Evolutionary conservation across 2,888 invertebrate species (phyloP).

Genomic region (Timandra comae): DNA sequence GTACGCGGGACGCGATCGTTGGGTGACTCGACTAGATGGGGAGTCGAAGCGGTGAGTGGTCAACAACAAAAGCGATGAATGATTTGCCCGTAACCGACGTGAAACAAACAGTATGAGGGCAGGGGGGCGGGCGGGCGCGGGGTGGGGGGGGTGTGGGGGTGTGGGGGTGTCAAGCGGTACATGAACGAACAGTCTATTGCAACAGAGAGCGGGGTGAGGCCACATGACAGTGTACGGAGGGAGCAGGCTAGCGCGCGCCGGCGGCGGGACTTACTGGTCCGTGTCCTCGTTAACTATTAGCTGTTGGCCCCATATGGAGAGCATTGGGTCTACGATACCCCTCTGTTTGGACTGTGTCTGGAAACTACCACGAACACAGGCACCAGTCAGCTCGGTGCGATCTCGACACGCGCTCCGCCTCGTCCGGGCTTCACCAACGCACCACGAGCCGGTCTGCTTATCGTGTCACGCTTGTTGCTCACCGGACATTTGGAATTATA

Average conservation of each 20-base stretch:
- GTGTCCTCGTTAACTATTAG: slow-evolving; percentile 98
- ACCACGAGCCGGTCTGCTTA: not conserved
- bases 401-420: slow-evolving; percentile 23
- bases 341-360: slow-evolving; percentile 94
- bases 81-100: slow-evolving; percentile 43
- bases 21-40: too few species aligned
- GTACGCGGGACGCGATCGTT: not conserved
- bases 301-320: slow-evolving; percentile 98
- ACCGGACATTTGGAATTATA: too few species aligned
- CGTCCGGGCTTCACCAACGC: slow-evolving; percentile 11
- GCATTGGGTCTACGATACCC: slow-evolving; percentile 98
- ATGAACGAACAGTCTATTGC: slow-evolving; percentile 54
- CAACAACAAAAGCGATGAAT: too few species aligned
- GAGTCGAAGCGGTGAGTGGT: not conserved
- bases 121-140: slow-evolving; percentile 21
- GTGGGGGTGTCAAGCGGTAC: slow-evolving; percentile 40
- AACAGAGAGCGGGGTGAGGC: slow-evolving; percentile 44
- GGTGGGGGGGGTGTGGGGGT: slow-evolving; percentile 27
- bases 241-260: slow-evolving; percentile 23
- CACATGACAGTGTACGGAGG: slow-evolving; percentile 37
- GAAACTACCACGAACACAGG: slow-evolving; percentile 81
- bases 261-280: slow-evolving; percentile 89
- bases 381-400: slow-evolving; percentile 44
- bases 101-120: slow-evolving; percentile 30
- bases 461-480: too few species aligned